A percentile compares a stretch with the other conserved stretches of the same genome.
phyloP scores from a whole-genome alignment of 2,113 vertebrate genomes.

The Xiphophorus maculatus region DNA sequence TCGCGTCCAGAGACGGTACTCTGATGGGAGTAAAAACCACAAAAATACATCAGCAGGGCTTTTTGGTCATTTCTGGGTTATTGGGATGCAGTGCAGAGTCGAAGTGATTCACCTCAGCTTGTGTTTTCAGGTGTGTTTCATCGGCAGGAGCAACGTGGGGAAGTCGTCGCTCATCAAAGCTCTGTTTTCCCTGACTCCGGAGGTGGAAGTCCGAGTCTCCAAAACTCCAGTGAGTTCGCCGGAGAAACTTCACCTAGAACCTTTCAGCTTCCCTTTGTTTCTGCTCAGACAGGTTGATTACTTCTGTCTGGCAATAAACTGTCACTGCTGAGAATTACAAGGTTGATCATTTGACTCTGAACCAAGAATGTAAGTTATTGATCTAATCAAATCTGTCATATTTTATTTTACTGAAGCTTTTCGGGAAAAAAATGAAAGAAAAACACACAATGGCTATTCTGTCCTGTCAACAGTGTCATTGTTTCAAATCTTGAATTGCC shows the following conservation, averaged over 20 bases:
- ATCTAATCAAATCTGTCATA: too few species aligned
- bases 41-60: neutral
- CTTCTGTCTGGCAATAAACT: neutral
- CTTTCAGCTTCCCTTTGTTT: neutral
- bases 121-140: conserved; percentile 89
- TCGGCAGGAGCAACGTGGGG: conserved; percentile 95
- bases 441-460: too few species aligned
- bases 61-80: neutral
- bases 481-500: too few species aligned
- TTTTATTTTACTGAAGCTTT: too few species aligned
- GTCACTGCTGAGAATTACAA: too few species aligned
- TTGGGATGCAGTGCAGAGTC: neutral
- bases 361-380: too few species aligned
- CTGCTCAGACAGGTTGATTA: neutral
- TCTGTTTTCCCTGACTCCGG: conserved; percentile 89
- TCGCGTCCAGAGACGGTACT: neutral
- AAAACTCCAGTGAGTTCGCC: conserved; percentile 88
- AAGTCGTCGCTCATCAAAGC: conserved; percentile 93
- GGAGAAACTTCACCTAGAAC: neutral
- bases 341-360: too few species aligned
- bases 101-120: neutral
- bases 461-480: too few species aligned
- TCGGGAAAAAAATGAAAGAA: too few species aligned
- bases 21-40: neutral
- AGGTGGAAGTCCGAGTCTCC: conserved; percentile 91